Evolutionary conservation across 2,888 invertebrate genomes (phyloP).

Genomic region (Eupithecia subfuscata): DNA sequence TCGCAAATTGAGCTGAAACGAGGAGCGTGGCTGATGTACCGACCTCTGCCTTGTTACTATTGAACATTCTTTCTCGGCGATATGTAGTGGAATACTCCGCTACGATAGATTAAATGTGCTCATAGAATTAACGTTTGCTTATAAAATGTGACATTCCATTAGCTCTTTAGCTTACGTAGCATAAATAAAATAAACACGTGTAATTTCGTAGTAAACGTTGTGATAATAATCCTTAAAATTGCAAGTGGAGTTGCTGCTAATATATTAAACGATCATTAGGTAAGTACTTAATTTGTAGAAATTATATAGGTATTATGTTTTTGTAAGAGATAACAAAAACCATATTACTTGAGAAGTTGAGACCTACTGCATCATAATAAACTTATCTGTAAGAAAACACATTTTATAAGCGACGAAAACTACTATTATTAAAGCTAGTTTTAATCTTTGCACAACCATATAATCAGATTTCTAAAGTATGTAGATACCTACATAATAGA

Average conservation of each 20-base stretch:
- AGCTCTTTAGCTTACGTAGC: not conserved
- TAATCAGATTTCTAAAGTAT: not conserved
- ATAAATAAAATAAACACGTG: not conserved
- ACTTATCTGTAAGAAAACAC: not conserved
- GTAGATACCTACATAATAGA: not conserved
- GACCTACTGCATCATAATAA: too few relatives aligned
- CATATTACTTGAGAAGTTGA: too few relatives aligned
- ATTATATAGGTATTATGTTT: too few relatives aligned
- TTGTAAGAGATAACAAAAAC: not conserved
- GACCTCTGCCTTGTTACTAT: not conserved
- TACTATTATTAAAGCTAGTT: not conserved
- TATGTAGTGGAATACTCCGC: conserved; percentile 8
- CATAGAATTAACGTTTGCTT: not conserved
- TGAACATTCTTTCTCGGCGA: not conserved
- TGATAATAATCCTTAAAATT: not conserved
- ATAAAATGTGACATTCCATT: not conserved
- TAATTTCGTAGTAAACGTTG: not conserved
- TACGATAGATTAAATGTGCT: not conserved
- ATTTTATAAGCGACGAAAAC: not conserved
- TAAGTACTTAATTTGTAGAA: too few relatives aligned
- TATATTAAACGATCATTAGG: not conserved
- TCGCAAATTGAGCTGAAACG: conserved; percentile 38
- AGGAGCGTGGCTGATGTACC: conserved; percentile 26
- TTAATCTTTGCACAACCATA: not conserved
- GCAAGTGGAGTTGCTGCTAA: not conserved